Base-by-base conservation (phyloP, 2,888 invertebrate genomes). In the Lycophotia porphyrea region DNA sequence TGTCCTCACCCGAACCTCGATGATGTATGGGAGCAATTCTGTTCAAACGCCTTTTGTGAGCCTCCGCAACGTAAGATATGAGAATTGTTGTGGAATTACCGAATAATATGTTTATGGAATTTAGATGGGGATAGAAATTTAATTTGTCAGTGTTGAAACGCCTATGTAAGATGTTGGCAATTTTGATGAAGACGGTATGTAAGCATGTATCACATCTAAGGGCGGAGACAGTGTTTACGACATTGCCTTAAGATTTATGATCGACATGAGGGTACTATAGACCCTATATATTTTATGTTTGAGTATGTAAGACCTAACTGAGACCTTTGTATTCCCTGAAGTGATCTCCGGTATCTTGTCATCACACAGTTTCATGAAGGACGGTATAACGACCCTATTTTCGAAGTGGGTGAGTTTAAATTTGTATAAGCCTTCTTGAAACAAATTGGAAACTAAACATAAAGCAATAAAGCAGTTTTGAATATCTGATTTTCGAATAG, bases 21-120 rank as follows among this genome's bases (percentile, higher is more conserved):
- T 90, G 90, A 91, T 90, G 84, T 91, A 92, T 91, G 88, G 82
- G 82, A 87, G 90, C 87, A 91, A 91, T 91, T 91, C 88, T 72
- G 84, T 87, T 87, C 89, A 88, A 91, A 90, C 87, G 87, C 87
- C 89, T 88, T 85, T 78, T 86, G 82, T 86, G 82, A 86, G 85
- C 81, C 78, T 65, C 76, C 80, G 55, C 82, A 81, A 79, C 74
- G 66, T 78, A 71, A 84, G 74, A 74, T 85, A 87, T 85, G 84
- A 80, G 89, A 88, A 88, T 88, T 88, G 88, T 88, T 89, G 65
- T 80, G 76, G 84, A 89, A 89, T 90, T 88, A 84, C 82, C 55
- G 66, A 80, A 83, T 85, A 83, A 89, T 84, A 84, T 87, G 83
- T 82, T 77, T 81, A 84, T 81, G 69, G 73, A 76, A 65, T 82